These are phyloP conservation scores for Scartelaos histophorus DNA, from an alignment of 2,113 vertebrate genomes.

Conservation along the genomic window DNA sequence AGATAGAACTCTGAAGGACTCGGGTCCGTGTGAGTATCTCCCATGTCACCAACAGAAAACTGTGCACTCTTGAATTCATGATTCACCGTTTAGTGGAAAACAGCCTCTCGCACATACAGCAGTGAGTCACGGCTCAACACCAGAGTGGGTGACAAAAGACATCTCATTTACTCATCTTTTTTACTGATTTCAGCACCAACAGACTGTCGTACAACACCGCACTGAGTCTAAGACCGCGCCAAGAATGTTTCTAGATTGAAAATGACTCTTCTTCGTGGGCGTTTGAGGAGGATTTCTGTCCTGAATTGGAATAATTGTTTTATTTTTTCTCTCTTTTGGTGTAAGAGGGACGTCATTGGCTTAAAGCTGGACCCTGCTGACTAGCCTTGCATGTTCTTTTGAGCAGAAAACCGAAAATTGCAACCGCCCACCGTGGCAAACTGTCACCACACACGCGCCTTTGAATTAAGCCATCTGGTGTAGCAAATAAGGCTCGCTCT, in stretches of 20 bases:
- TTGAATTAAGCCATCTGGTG: slow-evolving; percentile 67
- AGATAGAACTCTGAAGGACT: background rate
- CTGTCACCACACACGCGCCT: slow-evolving; percentile 59
- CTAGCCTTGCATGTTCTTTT: slow-evolving; percentile 56
- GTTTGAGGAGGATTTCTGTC: background rate
- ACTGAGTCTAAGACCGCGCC: slow-evolving; percentile 16
- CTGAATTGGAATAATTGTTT: slow-evolving; percentile 14
- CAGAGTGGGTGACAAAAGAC: slow-evolving; percentile 46
- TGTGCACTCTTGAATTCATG: slow-evolving; percentile 8
- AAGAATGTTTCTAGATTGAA: slow-evolving; percentile 24
- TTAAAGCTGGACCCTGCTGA: slow-evolving; percentile 56
- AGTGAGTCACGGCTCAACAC: slow-evolving; percentile 48
- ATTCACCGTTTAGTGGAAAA: slow-evolving; percentile 44
- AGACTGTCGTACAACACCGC: slow-evolving; percentile 33
- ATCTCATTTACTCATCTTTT: background rate
- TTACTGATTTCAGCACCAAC: slow-evolving; percentile 47
- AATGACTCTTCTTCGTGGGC: slow-evolving; percentile 18
- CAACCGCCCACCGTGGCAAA: slow-evolving; percentile 63
- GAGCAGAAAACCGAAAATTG: slow-evolving; percentile 53
- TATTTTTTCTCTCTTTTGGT: slow-evolving; percentile 5
- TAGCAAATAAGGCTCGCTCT: slow-evolving; percentile 33
- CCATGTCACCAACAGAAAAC: background rate
- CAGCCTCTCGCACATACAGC: slow-evolving; percentile 1
- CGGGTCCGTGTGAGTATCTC: background rate
- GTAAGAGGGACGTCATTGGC: slow-evolving; percentile 17